Conservation (phyloP, 2,113 vertebrate species). For the Oryzias javanicus region DNA sequence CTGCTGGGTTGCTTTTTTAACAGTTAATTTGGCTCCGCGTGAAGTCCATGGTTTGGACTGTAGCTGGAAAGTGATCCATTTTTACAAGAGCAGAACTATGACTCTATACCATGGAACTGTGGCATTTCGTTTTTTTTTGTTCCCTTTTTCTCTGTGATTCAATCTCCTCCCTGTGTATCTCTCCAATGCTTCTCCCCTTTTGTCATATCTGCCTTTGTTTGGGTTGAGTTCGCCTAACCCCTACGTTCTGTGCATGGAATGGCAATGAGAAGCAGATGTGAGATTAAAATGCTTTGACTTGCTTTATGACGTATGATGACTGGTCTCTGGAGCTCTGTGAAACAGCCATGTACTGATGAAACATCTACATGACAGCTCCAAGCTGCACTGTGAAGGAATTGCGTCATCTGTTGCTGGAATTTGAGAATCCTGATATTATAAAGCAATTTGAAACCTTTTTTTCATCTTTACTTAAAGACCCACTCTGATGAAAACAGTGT, state of each 20-base stretch:
- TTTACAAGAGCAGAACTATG: slow-evolving; percentile 47
- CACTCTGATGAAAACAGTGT: too few relatives aligned
- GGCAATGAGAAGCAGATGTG: slow-evolving; percentile 80
- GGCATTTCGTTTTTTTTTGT: slow-evolving; percentile 43
- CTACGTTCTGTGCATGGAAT: slow-evolving; percentile 66
- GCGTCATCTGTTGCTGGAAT: slow-evolving; percentile 64
- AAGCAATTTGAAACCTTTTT: slow-evolving; percentile 34
- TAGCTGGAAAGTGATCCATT: slow-evolving; percentile 40
- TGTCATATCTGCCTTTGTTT: slow-evolving; percentile 33
- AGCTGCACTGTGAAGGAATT: slow-evolving; percentile 57
- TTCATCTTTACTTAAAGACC: too few relatives aligned
- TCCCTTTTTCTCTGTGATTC: slow-evolving; percentile 35
- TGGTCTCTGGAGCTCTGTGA: slow-evolving; percentile 71
- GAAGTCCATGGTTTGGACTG: slow-evolving; percentile 28
- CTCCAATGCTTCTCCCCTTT: slow-evolving; percentile 14
- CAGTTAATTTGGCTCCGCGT: slow-evolving; percentile 34
- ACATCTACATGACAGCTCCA: slow-evolving; percentile 60
- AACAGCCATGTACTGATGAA: slow-evolving; percentile 71
- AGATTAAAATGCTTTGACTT: slow-evolving; percentile 76
- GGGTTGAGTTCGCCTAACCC: slow-evolving; percentile 52
- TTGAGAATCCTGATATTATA: slow-evolving; percentile 25
- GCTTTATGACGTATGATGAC: slow-evolving; percentile 76
- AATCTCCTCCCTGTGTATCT: slow-evolving; percentile 14
- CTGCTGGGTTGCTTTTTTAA: slow-evolving; percentile 13
- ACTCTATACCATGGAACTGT: slow-evolving; percentile 38